A percentile compares a stretch with the other conserved stretches of the same genome.
Conservation (phyloP, 23 tunicate species). For the Ciona savignyi region DNA sequence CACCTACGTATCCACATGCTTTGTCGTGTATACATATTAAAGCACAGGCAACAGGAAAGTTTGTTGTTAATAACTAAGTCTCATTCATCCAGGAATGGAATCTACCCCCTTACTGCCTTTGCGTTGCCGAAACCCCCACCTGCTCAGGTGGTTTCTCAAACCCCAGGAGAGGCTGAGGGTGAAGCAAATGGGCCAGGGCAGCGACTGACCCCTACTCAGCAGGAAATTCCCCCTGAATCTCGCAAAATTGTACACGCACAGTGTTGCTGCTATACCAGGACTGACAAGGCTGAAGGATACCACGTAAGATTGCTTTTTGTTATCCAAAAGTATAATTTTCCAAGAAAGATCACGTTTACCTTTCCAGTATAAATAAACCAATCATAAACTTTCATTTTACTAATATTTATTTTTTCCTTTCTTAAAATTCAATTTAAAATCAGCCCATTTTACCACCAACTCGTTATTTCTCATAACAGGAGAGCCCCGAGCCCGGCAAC, state of each 20-base stretch:
- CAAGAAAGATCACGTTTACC: too few relatives aligned
- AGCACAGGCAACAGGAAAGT: too few relatives aligned
- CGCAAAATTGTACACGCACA: constrained; percentile 70
- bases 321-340: too few relatives aligned
- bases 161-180: constrained; percentile 36
- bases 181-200: constrained; percentile 46
- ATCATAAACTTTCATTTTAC: too few relatives aligned
- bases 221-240: constrained; percentile 45
- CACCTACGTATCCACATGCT: too few relatives aligned
- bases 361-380: too few relatives aligned
- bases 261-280: constrained; percentile 51
- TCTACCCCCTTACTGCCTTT: constrained; percentile 76
- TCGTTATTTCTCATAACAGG: not conserved
- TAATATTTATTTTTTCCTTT: not conserved
- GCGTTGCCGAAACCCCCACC: constrained; percentile 83
- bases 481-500: not conserved
- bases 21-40: too few relatives aligned
- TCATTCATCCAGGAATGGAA: constrained; percentile 83
- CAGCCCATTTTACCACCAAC: not conserved
- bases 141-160: constrained; percentile 15
- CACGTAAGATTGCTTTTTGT: too few relatives aligned
- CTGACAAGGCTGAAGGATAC: constrained; percentile 41
- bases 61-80: too few relatives aligned
- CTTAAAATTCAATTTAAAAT: not conserved
- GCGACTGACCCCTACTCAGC: constrained; percentile 28